phyloP scores from a whole-genome alignment of 2,113 vertebrate genomes.

The Heterotilapia buettikoferi region DNA sequence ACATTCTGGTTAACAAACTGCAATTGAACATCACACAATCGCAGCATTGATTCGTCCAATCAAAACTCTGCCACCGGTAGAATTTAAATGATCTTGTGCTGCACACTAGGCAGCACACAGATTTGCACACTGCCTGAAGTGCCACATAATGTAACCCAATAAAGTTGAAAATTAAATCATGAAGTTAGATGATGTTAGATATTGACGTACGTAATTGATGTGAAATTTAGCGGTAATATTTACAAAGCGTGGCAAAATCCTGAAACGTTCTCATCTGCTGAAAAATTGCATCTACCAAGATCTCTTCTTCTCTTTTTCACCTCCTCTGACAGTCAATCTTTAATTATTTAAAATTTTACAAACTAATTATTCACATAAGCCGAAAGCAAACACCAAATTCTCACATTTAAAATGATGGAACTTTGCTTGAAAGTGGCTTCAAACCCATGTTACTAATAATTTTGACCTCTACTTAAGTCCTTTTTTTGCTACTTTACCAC shows the following conservation, averaged over 20 bases:
- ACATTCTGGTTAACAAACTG: neutral
- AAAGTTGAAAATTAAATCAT: neutral
- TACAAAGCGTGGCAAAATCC: accelerated
- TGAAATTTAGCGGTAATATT: neutral
- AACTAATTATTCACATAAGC: neutral
- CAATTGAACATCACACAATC: neutral
- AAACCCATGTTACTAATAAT: accelerated
- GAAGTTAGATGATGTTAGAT: neutral
- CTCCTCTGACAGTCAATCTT: neutral
- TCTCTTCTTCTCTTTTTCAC: neutral
- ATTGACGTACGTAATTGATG: neutral
- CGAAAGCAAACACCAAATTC: accelerated
- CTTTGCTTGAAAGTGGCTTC: neutral
- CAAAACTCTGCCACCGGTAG: neutral
- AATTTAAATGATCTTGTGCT: neutral
- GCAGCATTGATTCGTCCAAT: neutral
- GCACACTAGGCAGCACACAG: neutral
- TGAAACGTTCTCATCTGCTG: neutral
- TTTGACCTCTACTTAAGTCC: neutral
- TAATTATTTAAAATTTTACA: neutral
- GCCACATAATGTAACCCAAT: neutral
- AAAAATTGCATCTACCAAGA: neutral
- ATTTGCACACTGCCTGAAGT: neutral
- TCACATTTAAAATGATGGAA: neutral
- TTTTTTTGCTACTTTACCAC: accelerated